A percentile compares a stretch with the other conserved stretches of the same genome.
These are phyloP conservation scores for Allophyes oxyacanthae DNA, from an alignment of 2,888 invertebrate species.

Conservation along the genomic window DNA sequence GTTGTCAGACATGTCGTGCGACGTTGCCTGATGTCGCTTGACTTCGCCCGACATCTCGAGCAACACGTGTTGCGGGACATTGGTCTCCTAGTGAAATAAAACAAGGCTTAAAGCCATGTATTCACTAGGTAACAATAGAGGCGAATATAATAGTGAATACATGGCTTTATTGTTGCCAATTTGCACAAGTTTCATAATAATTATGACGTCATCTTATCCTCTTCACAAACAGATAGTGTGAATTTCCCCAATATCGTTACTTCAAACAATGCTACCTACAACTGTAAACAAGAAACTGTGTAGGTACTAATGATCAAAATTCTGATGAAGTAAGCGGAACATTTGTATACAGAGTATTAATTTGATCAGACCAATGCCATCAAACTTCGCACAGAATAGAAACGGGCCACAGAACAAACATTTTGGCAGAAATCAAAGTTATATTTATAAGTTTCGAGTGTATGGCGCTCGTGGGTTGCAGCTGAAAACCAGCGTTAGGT, in stretches of 20 bases:
- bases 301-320: constrained; percentile 76
- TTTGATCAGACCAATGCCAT: constrained; percentile 74
- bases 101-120: too few species aligned
- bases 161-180: background rate
- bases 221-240: constrained; percentile 20
- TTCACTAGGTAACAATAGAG: too few species aligned
- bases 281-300: constrained; percentile 61
- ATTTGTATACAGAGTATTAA: constrained; percentile 66
- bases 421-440: constrained; percentile 20
- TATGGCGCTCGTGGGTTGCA: too few species aligned
- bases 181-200: background rate
- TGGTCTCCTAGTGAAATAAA: too few species aligned
- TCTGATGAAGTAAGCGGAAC: constrained; percentile 63
- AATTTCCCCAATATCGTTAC: constrained; percentile 22
- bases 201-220: constrained; percentile 6
- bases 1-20: too few species aligned
- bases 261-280: constrained; percentile 56
- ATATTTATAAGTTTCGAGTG: too few species aligned
- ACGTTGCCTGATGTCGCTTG: too few species aligned
- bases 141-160: too few species aligned
- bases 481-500: too few species aligned
- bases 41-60: too few species aligned
- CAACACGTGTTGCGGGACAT: too few species aligned
- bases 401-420: constrained; percentile 12
- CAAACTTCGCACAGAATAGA: constrained; percentile 62